Evolutionary conservation across 2,113 vertebrate genomes (phyloP), one percentile per base, ranked within the genome.

Genomic region (Rynchops niger): DNA sequence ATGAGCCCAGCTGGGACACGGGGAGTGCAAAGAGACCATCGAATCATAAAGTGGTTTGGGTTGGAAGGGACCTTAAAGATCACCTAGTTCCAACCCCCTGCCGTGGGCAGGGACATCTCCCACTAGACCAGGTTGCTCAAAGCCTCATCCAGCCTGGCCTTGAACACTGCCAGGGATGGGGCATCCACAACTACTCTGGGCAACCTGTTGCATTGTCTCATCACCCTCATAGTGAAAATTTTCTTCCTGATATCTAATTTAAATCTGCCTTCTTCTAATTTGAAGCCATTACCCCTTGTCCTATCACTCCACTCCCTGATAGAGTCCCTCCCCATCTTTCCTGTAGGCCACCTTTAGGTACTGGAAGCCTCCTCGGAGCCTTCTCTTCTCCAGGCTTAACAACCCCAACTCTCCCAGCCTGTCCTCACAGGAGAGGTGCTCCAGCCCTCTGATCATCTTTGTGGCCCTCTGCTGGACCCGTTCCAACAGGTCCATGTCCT

Each of bases 1-100:
- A 38, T 4, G 20, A 66, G 40, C 21, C 18, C 7, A 1, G 7
- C 16, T 55, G 50, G 50, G 45, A 82, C 26, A 66, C 0, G 1
- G 8, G 5, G 17, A 14, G 27, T 27, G 5, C n/a, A 50, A 77
- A 66, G n/a, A 85, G 27, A 15, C 61, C 61, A 62, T 38, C 36
- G 22, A 61, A 20, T 72, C 38, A 65, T 42, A 43, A 29, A 43
- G 43, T 22, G 29, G 40, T 66, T 43, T 22, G 14, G 19, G 20
- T 43, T 43, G 29, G 29, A 66, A 43, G 9, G 14, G 40, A 65
- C 63, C 40, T 65, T 43, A 43, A 32, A 43, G 38, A 65, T 10
- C 26, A 21, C 20, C 4, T 14, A 14, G 9, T 66, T 66, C 12
- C 40, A 29, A 9, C 9, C 40, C 12, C 27, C 62, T 65, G 62